Evolutionary conservation across 1,140 invertebrate genomes (phyloP).

Genomic region (Lepidurus arcticus): DNA sequence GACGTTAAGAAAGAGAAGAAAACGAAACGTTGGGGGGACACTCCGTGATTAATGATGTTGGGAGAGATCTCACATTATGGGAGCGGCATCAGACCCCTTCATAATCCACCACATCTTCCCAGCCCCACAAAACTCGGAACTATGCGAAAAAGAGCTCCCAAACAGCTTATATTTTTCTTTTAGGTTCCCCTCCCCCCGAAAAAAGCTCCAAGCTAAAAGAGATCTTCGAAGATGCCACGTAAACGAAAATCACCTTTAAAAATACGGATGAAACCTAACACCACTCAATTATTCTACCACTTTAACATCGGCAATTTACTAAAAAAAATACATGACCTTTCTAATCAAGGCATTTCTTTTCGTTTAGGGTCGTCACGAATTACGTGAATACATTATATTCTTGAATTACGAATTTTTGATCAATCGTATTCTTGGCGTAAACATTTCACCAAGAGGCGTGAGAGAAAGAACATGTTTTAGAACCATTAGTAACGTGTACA

Average conservation of each 20-base stretch:
- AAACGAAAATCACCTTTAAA: too few relatives aligned
- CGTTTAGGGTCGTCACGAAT: too few relatives aligned
- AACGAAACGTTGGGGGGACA: background rate
- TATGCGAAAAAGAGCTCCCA: background rate
- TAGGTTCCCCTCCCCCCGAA: background rate
- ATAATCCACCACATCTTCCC: conserved; percentile 9
- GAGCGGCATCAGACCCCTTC: conserved; percentile 11
- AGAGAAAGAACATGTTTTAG: background rate
- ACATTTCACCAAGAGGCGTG: background rate
- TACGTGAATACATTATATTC: too few relatives aligned
- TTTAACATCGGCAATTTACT: background rate
- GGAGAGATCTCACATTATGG: conserved; percentile 22
- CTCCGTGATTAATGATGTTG: conserved; percentile 12
- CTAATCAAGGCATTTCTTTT: too few relatives aligned
- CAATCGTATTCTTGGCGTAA: background rate
- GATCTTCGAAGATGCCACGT: too few relatives aligned
- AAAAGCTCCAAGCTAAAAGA: background rate
- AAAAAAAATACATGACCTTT: too few relatives aligned
- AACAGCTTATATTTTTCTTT: background rate
- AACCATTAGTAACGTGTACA: background rate
- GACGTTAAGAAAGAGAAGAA: conserved; percentile 15
- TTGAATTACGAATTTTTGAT: background rate
- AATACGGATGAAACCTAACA: too few relatives aligned
- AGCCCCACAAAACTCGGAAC: background rate
- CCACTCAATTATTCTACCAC: background rate